These are phyloP conservation scores for Betta splendens DNA, from an alignment of 2,797 vertebrate genomes.

Conservation along the genomic window DNA sequence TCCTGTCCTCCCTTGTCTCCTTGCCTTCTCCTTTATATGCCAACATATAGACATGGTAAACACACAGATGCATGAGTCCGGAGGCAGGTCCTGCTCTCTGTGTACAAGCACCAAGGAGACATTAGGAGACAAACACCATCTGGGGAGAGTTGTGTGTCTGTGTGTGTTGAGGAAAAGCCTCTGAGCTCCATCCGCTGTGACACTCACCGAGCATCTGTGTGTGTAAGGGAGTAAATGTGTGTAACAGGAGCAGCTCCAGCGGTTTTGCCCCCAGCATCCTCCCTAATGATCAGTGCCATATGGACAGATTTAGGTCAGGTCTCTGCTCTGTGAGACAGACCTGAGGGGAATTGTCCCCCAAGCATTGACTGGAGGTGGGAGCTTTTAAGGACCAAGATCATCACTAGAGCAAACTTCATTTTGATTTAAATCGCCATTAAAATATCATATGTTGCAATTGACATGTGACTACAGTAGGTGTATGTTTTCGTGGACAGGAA, in stretches of 20 bases:
- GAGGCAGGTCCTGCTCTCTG: constrained; percentile 60
- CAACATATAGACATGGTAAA: background rate
- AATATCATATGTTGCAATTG: no score
- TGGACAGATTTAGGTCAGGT: constrained; percentile 75
- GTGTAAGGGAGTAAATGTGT: constrained; percentile 49
- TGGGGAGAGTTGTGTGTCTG: constrained; percentile 74
- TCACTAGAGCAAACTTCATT: constrained; percentile 42
- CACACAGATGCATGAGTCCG: constrained; percentile 46
- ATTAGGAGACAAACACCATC: constrained; percentile 83
- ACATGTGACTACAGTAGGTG: no score
- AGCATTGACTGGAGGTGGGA: constrained; percentile 56
- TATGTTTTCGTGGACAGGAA: background rate
- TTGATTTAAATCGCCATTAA: constrained; percentile 25
- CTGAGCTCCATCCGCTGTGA: constrained; percentile 69
- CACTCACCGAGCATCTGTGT: constrained; percentile 51
- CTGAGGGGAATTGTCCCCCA: constrained; percentile 55
- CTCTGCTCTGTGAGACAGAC: constrained; percentile 46
- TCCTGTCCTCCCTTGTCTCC: background rate
- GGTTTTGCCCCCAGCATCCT: constrained; percentile 73
- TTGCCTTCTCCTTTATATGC: constrained; percentile 11
- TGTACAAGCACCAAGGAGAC: constrained; percentile 75
- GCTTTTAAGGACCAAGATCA: constrained; percentile 53
- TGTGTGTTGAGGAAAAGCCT: constrained; percentile 45
- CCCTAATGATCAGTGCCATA: constrained; percentile 82
- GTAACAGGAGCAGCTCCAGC: constrained; percentile 61